phyloP scores from a whole-genome alignment of 2,888 invertebrate species.

The Cosmia pyralina region DNA sequence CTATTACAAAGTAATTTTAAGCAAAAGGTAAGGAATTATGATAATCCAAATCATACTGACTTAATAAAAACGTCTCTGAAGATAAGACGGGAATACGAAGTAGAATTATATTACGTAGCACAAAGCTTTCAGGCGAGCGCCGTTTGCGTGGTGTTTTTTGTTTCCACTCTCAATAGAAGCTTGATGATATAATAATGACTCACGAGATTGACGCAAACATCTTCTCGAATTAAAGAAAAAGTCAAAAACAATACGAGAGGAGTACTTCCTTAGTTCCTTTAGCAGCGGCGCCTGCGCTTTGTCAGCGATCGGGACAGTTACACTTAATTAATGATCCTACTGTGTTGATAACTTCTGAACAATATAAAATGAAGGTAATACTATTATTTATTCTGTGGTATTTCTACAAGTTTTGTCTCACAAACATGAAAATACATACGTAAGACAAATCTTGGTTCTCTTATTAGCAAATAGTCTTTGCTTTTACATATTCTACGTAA shows the following conservation, averaged over 20 bases:
- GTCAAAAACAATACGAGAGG: constrained; percentile 54
- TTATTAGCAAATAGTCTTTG: constrained; percentile 53
- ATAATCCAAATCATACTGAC: constrained; percentile 72
- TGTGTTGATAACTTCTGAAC: constrained; percentile 52
- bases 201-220: constrained; percentile 55
- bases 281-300: constrained; percentile 41
- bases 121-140: constrained; percentile 55
- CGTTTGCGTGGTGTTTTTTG: constrained; percentile 56
- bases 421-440: constrained; percentile 25
- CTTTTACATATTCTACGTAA: constrained; percentile 51
- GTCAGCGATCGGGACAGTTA: constrained; percentile 52
- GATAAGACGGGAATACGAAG: constrained; percentile 57
- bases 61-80: constrained; percentile 68
- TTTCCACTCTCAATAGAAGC: constrained; percentile 50
- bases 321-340: constrained; percentile 59
- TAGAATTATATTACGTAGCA: constrained; percentile 61
- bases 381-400: no score
- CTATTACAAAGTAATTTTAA: constrained; percentile 70
- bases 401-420: constrained; percentile 30
- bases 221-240: constrained; percentile 55
- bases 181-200: constrained; percentile 66
- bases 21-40: constrained; percentile 71
- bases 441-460: constrained; percentile 45
- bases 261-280: constrained; percentile 42
- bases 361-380: constrained; percentile 41